Conservation (phyloP, 2,888 invertebrate genomes). For the Xylocampa areola region DNA sequence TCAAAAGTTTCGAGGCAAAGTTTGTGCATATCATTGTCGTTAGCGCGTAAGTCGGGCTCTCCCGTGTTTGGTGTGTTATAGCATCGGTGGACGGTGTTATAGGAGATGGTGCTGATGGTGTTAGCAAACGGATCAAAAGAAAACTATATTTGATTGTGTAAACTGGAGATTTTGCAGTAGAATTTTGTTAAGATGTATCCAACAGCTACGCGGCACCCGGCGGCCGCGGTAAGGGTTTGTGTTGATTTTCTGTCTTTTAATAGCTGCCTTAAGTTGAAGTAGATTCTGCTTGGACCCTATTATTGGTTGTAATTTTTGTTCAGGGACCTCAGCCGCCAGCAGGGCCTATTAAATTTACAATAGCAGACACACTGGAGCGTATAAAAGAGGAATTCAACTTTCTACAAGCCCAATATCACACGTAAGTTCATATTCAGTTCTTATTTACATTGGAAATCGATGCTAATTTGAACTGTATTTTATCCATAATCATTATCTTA, state of each 20-base stretch:
- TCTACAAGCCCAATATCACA: conserved; percentile 98
- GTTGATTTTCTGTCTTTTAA: conserved; percentile 69
- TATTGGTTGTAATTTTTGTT: conserved; percentile 61
- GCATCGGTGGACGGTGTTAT: conserved; percentile 73
- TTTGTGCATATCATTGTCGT: conserved; percentile 88
- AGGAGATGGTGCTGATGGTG: conserved; percentile 81
- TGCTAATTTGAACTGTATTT: conserved; percentile 37
- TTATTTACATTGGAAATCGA: conserved; percentile 31
- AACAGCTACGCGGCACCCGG: conserved; percentile 93
- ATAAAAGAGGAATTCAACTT: conserved; percentile 99
- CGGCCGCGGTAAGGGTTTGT: conserved; percentile 92
- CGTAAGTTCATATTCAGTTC: conserved; percentile 91
- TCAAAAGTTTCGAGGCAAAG: conserved; percentile 85
- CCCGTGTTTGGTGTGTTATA: conserved; percentile 81
- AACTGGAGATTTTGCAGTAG: conserved; percentile 56
- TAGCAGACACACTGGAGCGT: conserved; percentile 97
- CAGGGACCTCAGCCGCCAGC: conserved; percentile 96
- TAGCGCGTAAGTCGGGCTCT: conserved; percentile 79
- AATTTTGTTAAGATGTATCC: conserved; percentile 91
- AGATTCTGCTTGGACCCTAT: conserved; percentile 41
- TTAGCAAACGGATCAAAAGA: conserved; percentile 78
- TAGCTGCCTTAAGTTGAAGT: conserved; percentile 38
- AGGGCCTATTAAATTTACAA: conserved; percentile 97
- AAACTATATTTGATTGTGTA: conserved; percentile 78
- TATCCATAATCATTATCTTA: conserved; percentile 40